Percentiles rank a stretch among this genome's conserved stretches.
phyloP scores from a whole-genome alignment of 2,888 invertebrate species.

The Tolmerus cingulatus region DNA sequence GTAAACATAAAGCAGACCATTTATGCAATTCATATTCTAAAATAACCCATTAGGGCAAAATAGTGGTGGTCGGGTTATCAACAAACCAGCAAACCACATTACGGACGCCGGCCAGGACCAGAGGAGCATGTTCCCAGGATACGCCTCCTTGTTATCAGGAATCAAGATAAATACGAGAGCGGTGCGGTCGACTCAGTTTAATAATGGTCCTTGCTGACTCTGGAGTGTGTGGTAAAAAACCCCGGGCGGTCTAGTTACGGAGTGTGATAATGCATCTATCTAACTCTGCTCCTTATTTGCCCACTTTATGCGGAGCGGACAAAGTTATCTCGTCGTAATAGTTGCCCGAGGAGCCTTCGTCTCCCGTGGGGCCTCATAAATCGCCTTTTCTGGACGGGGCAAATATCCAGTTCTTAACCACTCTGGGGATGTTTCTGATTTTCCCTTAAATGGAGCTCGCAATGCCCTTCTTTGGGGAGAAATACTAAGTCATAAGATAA shows the following conservation, averaged over 20 bases:
- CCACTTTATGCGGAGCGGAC: conserved; percentile 12
- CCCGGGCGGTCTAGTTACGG: not conserved
- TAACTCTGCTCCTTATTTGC: conserved; percentile 4
- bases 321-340: conserved; percentile 37
- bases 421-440: not conserved
- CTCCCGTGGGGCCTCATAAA: conserved; percentile 26
- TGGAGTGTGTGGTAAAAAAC: conserved; percentile 3
- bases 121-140: conserved; percentile 23
- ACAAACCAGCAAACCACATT: conserved; percentile 25
- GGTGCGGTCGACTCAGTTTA: conserved; percentile 10
- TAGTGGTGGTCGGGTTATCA: conserved; percentile 27
- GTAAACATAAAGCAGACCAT: conserved; percentile 40
- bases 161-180: conserved; percentile 39
- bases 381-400: conserved; percentile 28
- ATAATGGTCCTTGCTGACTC: not conserved
- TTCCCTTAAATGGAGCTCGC: not conserved
- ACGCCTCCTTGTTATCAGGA: conserved; percentile 41
- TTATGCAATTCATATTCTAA: conserved; percentile 28
- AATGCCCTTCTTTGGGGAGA: not conserved
- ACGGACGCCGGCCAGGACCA: not conserved
- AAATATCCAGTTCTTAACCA: conserved; percentile 17
- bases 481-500: not conserved
- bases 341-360: conserved; percentile 32
- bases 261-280: conserved; percentile 21
- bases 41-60: conserved; percentile 37